Conservation (phyloP, 2,113 vertebrate species). For the Cromileptes altivelis region DNA sequence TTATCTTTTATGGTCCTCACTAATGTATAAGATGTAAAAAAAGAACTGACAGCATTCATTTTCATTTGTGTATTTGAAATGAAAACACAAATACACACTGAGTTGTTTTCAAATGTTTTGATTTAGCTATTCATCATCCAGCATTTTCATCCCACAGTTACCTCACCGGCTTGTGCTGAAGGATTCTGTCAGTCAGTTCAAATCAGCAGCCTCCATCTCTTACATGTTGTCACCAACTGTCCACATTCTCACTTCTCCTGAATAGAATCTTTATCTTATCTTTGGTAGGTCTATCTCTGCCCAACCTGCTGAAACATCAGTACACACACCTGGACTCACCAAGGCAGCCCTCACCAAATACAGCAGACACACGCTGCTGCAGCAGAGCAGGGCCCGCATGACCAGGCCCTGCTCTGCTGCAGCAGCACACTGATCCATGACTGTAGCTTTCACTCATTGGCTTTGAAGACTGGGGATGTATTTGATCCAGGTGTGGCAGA, state of each 20-base stretch:
- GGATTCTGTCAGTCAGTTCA: neutral
- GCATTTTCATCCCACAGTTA: neutral
- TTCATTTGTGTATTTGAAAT: too few species aligned
- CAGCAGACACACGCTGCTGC: neutral
- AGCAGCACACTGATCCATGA: constrained; percentile 4
- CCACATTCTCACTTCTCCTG: too few species aligned
- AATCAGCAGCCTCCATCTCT: too few species aligned
- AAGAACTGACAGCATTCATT: too few species aligned
- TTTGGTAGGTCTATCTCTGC: constrained; percentile 12
- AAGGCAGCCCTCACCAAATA: constrained; percentile 58
- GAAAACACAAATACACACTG: too few species aligned
- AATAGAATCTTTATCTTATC: neutral
- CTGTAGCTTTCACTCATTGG: neutral
- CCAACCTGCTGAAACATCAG: too few species aligned
- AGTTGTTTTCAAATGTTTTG: neutral
- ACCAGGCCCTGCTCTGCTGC: neutral
- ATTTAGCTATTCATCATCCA: too few species aligned
- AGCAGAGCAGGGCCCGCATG: neutral
- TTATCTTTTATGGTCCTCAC: too few species aligned
- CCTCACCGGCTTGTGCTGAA: neutral
- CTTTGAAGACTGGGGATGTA: neutral
- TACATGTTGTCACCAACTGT: too few species aligned
- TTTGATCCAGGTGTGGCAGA: constrained; percentile 9
- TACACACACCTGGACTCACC: constrained; percentile 63
- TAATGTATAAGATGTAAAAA: too few species aligned